Percentiles rank a stretch among this genome's conserved stretches.
phyloP scores from a whole-genome alignment of 2,888 invertebrate species.

The Agrochola lota region DNA sequence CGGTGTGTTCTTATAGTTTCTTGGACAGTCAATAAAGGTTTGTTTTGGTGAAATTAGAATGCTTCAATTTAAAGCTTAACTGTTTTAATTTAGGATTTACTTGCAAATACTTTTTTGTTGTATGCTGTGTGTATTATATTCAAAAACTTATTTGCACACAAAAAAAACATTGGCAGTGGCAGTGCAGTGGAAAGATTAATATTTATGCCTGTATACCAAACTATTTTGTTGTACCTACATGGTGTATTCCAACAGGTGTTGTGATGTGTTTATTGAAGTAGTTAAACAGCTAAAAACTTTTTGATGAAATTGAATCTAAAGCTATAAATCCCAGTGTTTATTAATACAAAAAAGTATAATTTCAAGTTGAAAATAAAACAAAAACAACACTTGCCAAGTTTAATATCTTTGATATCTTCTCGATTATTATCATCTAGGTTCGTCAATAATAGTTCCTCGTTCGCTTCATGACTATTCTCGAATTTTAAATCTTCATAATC shows the following conservation, averaged over 20 bases:
- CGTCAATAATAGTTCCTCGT: constrained; percentile 33
- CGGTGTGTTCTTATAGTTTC: background rate
- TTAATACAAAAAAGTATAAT: background rate
- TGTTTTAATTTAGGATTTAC: background rate
- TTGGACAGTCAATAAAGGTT: background rate
- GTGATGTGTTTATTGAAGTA: background rate
- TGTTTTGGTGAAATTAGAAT: background rate
- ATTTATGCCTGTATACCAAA: background rate
- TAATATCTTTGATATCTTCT: constrained; percentile 69
- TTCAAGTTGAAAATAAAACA: background rate
- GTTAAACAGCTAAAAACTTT: background rate
- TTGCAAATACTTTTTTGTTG: too few species aligned
- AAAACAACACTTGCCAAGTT: constrained; percentile 69
- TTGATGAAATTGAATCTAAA: background rate
- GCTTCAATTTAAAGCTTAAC: background rate
- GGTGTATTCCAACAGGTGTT: background rate
- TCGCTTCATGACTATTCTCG: constrained; percentile 37
- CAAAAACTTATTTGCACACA: background rate
- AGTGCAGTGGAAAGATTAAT: background rate
- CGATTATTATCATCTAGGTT: constrained; percentile 62
- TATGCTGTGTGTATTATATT: background rate
- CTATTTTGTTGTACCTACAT: constrained; percentile 2
- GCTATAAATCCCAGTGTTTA: background rate
- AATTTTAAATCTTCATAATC: constrained; percentile 45
- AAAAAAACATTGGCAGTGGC: background rate